These are phyloP conservation scores for Steatornis caripensis DNA, from an alignment of 2,113 vertebrate species.

Conservation along the genomic window DNA sequence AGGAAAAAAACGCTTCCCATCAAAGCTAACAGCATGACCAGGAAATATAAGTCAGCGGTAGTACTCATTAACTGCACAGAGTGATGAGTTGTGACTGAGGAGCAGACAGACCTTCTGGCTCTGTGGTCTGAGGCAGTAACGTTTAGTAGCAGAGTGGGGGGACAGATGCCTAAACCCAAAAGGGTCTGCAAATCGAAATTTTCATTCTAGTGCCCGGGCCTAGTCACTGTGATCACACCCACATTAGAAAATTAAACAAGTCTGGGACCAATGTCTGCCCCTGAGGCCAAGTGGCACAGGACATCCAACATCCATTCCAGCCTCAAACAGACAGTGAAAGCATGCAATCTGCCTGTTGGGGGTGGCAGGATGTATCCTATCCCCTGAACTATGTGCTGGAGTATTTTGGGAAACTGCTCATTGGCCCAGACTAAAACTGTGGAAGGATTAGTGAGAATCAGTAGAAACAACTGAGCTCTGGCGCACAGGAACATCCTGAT, in stretches of 20 bases:
- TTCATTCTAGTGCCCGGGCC: neutral
- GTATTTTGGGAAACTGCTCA: neutral
- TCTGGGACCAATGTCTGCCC: neutral
- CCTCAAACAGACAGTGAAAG: neutral
- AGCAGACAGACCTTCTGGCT: neutral
- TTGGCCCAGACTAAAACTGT: neutral
- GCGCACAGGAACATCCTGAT: neutral
- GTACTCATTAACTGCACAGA: neutral
- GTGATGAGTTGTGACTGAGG: neutral
- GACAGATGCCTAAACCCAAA: neutral
- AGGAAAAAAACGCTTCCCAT: neutral
- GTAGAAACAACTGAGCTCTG: neutral
- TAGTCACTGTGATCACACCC: neutral
- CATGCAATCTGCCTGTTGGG: neutral
- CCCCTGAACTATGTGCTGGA: neutral
- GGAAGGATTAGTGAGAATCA: neutral
- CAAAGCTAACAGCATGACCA: neutral
- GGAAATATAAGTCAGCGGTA: neutral
- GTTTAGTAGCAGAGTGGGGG: neutral
- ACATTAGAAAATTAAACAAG: neutral
- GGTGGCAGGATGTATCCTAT: neutral
- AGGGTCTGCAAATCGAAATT: neutral
- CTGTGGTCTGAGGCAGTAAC: neutral
- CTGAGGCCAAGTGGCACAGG: neutral
- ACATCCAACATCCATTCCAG: neutral